Base-by-base conservation (phyloP, 2,888 invertebrate species). In the Athalia rosae region DNA sequence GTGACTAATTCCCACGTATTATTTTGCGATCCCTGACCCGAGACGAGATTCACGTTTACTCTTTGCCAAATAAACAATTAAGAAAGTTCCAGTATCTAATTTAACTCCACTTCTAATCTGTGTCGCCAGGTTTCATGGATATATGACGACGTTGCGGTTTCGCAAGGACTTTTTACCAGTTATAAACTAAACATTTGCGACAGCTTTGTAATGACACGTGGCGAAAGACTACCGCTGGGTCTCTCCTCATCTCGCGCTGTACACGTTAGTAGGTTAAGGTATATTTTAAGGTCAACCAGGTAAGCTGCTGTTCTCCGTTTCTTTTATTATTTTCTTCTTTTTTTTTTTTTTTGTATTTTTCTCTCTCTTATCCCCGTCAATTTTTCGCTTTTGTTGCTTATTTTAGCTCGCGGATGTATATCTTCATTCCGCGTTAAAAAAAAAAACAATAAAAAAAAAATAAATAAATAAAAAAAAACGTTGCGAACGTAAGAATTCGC, bases 181-280 rank as follows among this genome's bases (percentile, higher is more conserved):
- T 74, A 48, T 74, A 48, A 74, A 62, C 50, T 50, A 74, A 74
- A 15, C 74, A 74, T 74, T 74, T 62, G 74, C 59, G 62, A 74
- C 61, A 74, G 50, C 74, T 59, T 74, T 74, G 28, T 28, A 74
- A 74, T 74, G 48, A 74, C 61, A 74, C 61, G 9, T 74, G 61
- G 62, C 48, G 74, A 59, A 74, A 74, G 45, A 50, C 48, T 3
- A 28, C 15, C 8, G 61, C 9, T n/a, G 47, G 58, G 56, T 71
- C 50, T 50, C 74, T 74, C 61, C 62, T 74, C 74, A 74, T 74
- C 59, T 62, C 61, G 50, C 74, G n/a, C n/a, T n/a, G n/a, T 62
- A 15, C 28, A 28, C 61, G 74, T 74, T 62, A 74, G 61, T 74
- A 62, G 74, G 74, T 74, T 48, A 74, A 74, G 74, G 74, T 74